Base-by-base conservation (phyloP, 2,888 invertebrate species). In the Noctua janthe region DNA sequence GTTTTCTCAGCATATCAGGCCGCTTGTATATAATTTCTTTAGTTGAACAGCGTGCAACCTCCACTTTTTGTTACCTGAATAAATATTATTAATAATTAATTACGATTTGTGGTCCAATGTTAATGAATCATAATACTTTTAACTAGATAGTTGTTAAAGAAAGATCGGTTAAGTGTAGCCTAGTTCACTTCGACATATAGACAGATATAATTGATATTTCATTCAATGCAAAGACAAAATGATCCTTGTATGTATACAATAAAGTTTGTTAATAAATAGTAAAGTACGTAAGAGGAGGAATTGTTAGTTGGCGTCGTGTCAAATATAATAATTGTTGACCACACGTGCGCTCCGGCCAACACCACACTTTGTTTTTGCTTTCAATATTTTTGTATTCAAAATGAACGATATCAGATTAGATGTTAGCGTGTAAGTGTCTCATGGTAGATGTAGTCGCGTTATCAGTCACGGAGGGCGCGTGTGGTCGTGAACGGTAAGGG, bases 81-180 rank as follows among this genome's bases (percentile, higher is more conserved):
- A 95, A 90, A 95, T 96, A 96, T 95, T 96, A 96, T 94, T 94
- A 94, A 95, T 96, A 95, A 96, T 95, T 95, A 96, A 96, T 96
- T 96, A 97, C 95, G 93, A 97, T 96, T 94, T 95, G 97, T 96
- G 97, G 97, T 97, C 97, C 97, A 97, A 97, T 97, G 95, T 96
- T 97, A 94, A 95, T 94, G 95, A 96, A 96, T 95, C 96, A 96
- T 95, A 94, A 96, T 96, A 96, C 94, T 95, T 90, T 94, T 94
- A 95, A 94, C 94, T 96, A 96, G 95, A 95, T 97, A 97, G 96
- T 92, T 92, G 92, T 94, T 94, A 95, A 93, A 91, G 90, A 94
- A 93, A 92, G 93, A 90, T 94, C 92, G 93, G 90, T 89, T 94
- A 92, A 94, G 89, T 90, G 90, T 95, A 95, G 95, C 92, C 91